These are phyloP conservation scores for Hirundichthys speculiger DNA, from an alignment of 2,113 vertebrate species.

Conservation along the genomic window DNA sequence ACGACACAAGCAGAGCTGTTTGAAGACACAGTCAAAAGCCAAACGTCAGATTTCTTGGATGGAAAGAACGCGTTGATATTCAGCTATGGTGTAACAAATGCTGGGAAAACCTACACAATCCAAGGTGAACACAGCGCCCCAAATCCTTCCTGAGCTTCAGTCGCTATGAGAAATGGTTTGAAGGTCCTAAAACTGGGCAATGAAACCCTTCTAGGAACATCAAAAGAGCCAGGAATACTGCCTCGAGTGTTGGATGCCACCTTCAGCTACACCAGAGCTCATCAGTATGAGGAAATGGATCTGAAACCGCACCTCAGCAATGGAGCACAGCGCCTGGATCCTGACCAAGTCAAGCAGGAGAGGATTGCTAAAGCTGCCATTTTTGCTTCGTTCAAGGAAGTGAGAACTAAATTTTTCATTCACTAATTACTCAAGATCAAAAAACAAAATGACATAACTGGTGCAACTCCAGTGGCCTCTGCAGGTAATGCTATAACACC, in stretches of 20 bases:
- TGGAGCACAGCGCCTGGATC: conserved; percentile 79
- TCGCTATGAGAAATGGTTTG: fast-evolving
- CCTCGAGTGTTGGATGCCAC: conserved; percentile 84
- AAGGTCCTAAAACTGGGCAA: background rate
- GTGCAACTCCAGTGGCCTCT: background rate
- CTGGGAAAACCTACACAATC: conserved; percentile 89
- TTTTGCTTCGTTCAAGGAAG: conserved; percentile 86
- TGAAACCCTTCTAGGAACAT: conserved; percentile 73
- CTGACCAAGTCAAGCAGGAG: conserved; percentile 84
- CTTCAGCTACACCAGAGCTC: conserved; percentile 80
- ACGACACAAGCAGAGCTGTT: conserved; percentile 85
- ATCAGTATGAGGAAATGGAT: conserved; percentile 84
- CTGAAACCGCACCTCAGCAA: conserved; percentile 86
- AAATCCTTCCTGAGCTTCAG: too few relatives aligned
- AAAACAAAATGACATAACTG: background rate
- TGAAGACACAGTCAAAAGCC: conserved; percentile 81
- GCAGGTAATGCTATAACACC: background rate
- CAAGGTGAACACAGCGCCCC: conserved; percentile 78
- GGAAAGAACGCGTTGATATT: conserved; percentile 88
- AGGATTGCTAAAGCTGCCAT: conserved; percentile 77
- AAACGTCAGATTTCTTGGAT: conserved; percentile 79
- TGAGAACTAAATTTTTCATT: conserved; percentile 31
- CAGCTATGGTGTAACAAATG: conserved; percentile 91
- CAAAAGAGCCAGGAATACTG: conserved; percentile 86
- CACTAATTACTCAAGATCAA: background rate